Base-by-base conservation (phyloP, 2,113 vertebrate genomes). In the Pteruthius melanotis region DNA sequence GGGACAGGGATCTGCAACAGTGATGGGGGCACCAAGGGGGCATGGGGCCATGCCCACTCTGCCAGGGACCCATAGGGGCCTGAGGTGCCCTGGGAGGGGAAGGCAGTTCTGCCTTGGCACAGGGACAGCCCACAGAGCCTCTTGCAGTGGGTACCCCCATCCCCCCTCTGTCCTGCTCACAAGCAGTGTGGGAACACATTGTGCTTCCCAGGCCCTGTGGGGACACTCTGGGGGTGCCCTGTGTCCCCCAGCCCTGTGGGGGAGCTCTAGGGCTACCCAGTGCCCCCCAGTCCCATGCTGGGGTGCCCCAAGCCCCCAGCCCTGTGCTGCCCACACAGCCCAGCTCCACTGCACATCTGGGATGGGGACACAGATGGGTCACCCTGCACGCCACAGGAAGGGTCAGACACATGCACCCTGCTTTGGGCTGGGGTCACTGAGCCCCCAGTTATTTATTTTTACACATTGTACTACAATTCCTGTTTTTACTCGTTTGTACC, bases 371-470 rank as follows among this genome's bases (percentile, higher is more conserved):
- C 2, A 1, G n/a, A 39, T 1, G 31, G 69, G 65, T 60, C 59
- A 56, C 59, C 27, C 59, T 14, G 49, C 71, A 64, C 0, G 2
- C 30, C 69, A 33, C 42, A 20, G 7, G 63, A 37, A 71, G 93
- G 79, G 61, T 49, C 70, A 52, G 71, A 53, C 78, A 63, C 70
- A 1, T 0, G 23, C 56, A 28, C 60, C 82, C 50, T 26, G 5
- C 90, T 72, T 56, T 7, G 54, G 39, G 40, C 50, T 40, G 59
- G 80, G 77, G 33, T 70, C 64, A 42, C 49, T 22, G 31, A 77
- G 71, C 64, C 42, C 64, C 79, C 83, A 47, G 79, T 97, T 96
- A 95, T 97, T 95, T 97, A 97, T 96, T 97, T 96, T 86, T 92
- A 89, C 95, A 91, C 83, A 23, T 93, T 91, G 84, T 92, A 94